These are phyloP conservation scores for Huso huso DNA, from an alignment of 2,797 vertebrate species.

Conservation along the genomic window DNA sequence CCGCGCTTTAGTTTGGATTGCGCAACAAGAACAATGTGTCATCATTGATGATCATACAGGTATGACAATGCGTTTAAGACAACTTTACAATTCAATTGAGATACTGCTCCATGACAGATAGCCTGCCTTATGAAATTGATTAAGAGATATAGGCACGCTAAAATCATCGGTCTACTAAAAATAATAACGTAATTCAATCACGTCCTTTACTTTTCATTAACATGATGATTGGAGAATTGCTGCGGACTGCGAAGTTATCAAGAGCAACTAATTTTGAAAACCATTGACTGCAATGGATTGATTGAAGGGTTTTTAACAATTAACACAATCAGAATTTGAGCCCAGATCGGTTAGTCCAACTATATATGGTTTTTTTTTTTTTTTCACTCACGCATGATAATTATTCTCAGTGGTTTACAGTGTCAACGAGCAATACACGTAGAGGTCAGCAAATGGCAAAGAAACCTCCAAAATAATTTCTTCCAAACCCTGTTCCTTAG, in stretches of 20 bases:
- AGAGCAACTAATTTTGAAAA: slow-evolving; percentile 99
- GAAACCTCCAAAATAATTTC: slow-evolving; percentile 19
- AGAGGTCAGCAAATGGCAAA: slow-evolving; percentile 24
- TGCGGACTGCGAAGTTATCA: slow-evolving; percentile 96
- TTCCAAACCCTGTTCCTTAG: slow-evolving; percentile 8
- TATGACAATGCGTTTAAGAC: no score
- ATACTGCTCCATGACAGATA: no score
- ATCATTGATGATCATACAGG: no score
- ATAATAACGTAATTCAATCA: slow-evolving; percentile 44
- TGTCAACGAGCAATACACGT: slow-evolving; percentile 53
- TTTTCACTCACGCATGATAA: slow-evolving; percentile 48
- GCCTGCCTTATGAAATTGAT: no score
- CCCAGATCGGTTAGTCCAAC: slow-evolving; percentile 98
- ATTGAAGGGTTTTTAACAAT: slow-evolving; percentile 98
- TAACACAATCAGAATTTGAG: slow-evolving; percentile 99
- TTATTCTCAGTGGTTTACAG: slow-evolving; percentile 34
- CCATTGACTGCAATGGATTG: slow-evolving; percentile 98
- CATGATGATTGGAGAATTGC: slow-evolving; percentile 84
- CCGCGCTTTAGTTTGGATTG: no score
- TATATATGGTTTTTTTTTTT: slow-evolving; percentile 83
- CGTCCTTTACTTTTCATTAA: slow-evolving; percentile 67
- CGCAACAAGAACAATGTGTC: no score
- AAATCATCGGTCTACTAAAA: no score
- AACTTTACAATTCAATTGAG: no score
- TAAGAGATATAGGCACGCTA: no score